These are phyloP conservation scores for Glaucopsyche alexis DNA, from an alignment of 2,888 invertebrate species.

Conservation along the genomic window DNA sequence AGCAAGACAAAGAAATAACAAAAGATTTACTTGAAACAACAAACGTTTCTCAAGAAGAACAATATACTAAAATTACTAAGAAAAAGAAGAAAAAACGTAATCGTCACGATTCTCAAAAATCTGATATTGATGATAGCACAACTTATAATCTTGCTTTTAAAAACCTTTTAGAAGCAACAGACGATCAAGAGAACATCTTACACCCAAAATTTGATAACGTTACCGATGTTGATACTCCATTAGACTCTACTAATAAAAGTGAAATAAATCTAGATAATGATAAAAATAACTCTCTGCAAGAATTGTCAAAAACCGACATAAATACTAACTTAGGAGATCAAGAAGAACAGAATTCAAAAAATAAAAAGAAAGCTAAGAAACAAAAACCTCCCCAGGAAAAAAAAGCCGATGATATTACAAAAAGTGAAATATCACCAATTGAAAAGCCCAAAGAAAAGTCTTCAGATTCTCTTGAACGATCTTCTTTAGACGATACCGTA, in stretches of 20 bases:
- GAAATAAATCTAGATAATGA: constrained; percentile 28
- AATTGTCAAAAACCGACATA: constrained; percentile 24
- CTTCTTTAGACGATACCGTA: neutral
- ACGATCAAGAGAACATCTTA: constrained; percentile 34
- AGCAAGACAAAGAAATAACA: constrained; percentile 33
- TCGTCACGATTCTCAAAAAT: constrained; percentile 59
- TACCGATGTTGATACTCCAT: constrained; percentile 23
- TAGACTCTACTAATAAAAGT: neutral
- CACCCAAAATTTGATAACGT: constrained; percentile 29
- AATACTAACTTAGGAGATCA: constrained; percentile 32
- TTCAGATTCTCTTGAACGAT: neutral
- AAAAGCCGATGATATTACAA: constrained; percentile 44
- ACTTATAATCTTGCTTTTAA: constrained; percentile 60
- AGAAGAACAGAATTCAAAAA: constrained; percentile 44
- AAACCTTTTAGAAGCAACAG: constrained; percentile 46
- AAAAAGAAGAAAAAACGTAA: constrained; percentile 69
- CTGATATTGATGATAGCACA: constrained; percentile 51
- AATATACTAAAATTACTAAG: constrained; percentile 53
- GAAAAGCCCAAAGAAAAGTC: neutral
- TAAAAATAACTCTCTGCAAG: constrained; percentile 9
- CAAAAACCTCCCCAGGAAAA: constrained; percentile 33
- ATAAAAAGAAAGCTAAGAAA: constrained; percentile 42
- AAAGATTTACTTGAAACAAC: constrained; percentile 29
- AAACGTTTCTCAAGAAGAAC: constrained; percentile 38
- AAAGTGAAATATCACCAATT: neutral